Conservation (phyloP, 2,797 vertebrate species). For the Nyctalus aviator region DNA sequence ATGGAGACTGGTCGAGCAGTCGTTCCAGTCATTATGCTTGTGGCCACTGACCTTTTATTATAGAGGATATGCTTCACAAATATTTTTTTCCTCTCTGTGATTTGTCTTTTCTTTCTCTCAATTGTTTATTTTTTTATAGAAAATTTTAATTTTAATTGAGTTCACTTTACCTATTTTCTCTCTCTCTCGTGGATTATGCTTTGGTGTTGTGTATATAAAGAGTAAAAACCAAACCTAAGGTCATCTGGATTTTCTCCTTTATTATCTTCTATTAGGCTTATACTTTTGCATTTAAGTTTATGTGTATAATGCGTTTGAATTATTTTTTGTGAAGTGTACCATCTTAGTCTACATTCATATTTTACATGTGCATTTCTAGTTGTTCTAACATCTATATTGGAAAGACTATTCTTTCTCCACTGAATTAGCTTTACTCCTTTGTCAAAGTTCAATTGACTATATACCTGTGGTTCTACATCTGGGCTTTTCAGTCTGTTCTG, state of each 20-base stretch:
- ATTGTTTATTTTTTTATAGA: background rate
- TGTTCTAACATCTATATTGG: background rate
- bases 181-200: background rate
- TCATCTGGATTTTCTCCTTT: background rate
- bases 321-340: background rate
- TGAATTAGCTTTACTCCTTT: background rate
- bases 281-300: background rate
- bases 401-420: background rate
- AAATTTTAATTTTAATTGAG: background rate
- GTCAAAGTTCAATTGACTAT: background rate
- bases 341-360: background rate
- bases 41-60: no score
- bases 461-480: background rate
- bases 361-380: background rate
- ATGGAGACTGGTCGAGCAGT: no score
- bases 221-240: background rate
- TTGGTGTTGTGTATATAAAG: background rate
- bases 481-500: background rate
- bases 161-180: background rate
- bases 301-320: background rate
- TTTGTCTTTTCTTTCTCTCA: background rate
- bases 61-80: background rate
- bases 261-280: background rate
- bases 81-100: background rate
- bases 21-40: no score